These are phyloP conservation scores for Pseudorhiza aurosa DNA, from an alignment of 30 jellyfish, hydroid and myxozoan species.

Conservation along the genomic window DNA sequence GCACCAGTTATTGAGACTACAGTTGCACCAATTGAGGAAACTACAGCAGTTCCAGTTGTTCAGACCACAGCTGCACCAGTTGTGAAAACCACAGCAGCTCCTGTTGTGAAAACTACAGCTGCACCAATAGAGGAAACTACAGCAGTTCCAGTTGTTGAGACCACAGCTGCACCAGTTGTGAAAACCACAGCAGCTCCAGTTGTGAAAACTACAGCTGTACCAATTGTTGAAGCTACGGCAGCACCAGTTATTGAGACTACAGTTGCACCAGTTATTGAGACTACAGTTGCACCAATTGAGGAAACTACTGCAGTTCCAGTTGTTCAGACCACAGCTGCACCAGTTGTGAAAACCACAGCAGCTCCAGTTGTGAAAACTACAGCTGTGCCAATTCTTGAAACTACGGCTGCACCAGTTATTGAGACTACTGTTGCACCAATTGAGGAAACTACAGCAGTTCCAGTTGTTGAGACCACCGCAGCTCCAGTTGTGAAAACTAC, in stretches of 20 bases:
- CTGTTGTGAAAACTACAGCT: slow-evolving; percentile 18
- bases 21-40: slow-evolving; percentile 9
- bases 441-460: slow-evolving; percentile 17
- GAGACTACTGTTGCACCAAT: slow-evolving; percentile 18
- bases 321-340: slow-evolving; percentile 36
- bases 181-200: slow-evolving; percentile 32
- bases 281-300: slow-evolving; percentile 21
- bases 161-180: slow-evolving; percentile 36
- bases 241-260: slow-evolving; percentile 13
- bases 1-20: slow-evolving; percentile 15
- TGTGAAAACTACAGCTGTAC: slow-evolving; percentile 27
- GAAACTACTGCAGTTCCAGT: slow-evolving; percentile 52
- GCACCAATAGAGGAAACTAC: slow-evolving; percentile 32
- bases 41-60: slow-evolving; percentile 29
- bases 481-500: slow-evolving; percentile 27
- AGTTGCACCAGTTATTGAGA: slow-evolving; percentile 22
- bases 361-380: slow-evolving; percentile 15
- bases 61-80: slow-evolving; percentile 29
- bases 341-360: slow-evolving; percentile 24
- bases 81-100: slow-evolving; percentile 25
- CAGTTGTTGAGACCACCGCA: slow-evolving; percentile 21
- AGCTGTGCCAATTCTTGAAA: slow-evolving; percentile 10
- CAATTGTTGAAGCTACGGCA: slow-evolving; percentile 18
- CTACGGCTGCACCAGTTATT: slow-evolving; percentile 26
- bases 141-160: slow-evolving; percentile 29